Base-by-base conservation (phyloP, 2,888 invertebrate genomes). In the Sinotaia quadrata region DNA sequence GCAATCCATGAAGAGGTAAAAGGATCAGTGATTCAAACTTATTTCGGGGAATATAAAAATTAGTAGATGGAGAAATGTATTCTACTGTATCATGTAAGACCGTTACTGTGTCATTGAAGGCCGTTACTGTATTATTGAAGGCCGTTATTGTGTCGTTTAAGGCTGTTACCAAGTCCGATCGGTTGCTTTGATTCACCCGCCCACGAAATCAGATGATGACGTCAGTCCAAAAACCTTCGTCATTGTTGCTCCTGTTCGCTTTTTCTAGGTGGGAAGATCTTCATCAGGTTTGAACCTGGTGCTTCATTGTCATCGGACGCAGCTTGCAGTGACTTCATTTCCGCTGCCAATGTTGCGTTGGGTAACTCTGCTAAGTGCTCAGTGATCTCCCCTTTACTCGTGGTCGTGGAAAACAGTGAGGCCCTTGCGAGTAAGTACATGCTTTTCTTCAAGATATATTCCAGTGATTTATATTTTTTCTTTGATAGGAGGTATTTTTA, bases 261-360 rank as follows among this genome's bases (percentile, higher is more conserved):
- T 4, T 52, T n/a, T 29, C 1, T 54, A 63, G 63, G 63, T 36
- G 63, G 52, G 52, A 63, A 63, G 52, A 37, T 63, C 18, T 1
- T 37, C 4, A 41, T 63, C 27, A 29, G 18, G n/a, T 15, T 54
- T 10, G 12, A 18, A 24, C 51, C 12, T n/a, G 36, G 24, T 4
- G 63, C 31, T 10, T 37, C 15, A 37, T 4, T 63, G 36, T n/a
- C 36, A 8, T 54, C 37, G 1, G 54, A 54, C n/a, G 29, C 24
- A 27, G 34, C 52, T 2, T 63, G 63, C 31, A 21, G 27, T 29
- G 63, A 63, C 63, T 31, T 63, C 63, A 29, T 63, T 10, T 18
- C n/a, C 31, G 31, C 31, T 10, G 51, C 31, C 18, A 21, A 36
- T 2, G 21, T 10, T 10, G 41, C 18, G 2, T 31, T 63, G 31